Evolutionary conservation across 2,888 invertebrate species (phyloP).

Genomic region (Seira ritae): DNA sequence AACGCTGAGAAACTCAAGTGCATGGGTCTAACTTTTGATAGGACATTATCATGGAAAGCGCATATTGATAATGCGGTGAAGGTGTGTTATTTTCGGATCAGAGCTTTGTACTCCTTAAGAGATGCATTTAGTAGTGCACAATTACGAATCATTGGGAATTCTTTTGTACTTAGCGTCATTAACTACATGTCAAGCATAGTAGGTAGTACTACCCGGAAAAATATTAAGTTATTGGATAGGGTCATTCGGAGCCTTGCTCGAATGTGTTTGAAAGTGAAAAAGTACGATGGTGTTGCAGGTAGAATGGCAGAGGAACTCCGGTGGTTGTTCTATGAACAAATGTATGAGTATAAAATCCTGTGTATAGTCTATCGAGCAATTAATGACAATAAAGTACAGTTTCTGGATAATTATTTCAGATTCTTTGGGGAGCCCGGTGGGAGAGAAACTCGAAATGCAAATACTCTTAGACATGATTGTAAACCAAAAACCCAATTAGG

Average conservation of each 20-base stretch:
- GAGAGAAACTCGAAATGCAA: too few species aligned
- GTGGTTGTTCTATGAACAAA: conserved; percentile 8
- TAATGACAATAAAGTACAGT: background rate
- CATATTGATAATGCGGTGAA: conserved; percentile 16
- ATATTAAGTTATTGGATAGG: background rate
- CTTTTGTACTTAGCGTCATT: background rate
- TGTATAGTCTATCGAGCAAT: background rate
- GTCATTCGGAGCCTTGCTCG: conserved; percentile 4
- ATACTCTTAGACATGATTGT: too few species aligned
- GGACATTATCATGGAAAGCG: background rate
- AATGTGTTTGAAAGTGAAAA: background rate
- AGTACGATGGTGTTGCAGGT: conserved; percentile 4
- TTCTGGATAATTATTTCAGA: background rate
- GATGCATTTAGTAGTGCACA: conserved; percentile 19
- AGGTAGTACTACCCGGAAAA: background rate
- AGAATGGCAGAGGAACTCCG: background rate
- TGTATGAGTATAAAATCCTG: background rate
- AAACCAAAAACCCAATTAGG: too few species aligned
- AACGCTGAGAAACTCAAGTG: conserved; percentile 21
- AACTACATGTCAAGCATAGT: conserved; percentile 21
- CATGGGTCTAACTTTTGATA: conserved; percentile 19
- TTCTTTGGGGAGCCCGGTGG: too few species aligned
- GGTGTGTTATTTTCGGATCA: conserved; percentile 14
- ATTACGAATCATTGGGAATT: background rate
- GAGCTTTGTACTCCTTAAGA: background rate